Percentiles rank a stretch among this genome's conserved stretches.
Evolutionary conservation across 2,113 vertebrate species (phyloP).

Genomic region (Nycticorax nycticorax): DNA sequence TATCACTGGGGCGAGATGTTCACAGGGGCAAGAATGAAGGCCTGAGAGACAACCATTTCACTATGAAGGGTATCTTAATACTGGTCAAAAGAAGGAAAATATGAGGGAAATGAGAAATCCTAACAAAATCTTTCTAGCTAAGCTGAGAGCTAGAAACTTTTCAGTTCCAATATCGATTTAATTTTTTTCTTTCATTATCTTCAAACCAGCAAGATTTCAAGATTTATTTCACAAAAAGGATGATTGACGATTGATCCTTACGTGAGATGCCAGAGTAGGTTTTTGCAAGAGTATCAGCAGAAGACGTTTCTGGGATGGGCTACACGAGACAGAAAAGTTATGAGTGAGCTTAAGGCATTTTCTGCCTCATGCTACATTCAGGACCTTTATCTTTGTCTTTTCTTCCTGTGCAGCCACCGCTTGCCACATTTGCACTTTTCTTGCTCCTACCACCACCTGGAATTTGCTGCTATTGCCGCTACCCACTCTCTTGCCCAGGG

Average conservation of each 20-base stretch:
- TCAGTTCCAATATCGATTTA: not conserved
- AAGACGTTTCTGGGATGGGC: not conserved
- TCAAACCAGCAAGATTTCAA: not conserved
- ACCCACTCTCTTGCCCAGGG: not conserved
- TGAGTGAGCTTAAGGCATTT: not conserved
- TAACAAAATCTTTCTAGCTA: not conserved
- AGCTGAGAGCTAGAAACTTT: not conserved
- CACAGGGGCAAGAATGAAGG: not conserved
- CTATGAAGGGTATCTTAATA: not conserved
- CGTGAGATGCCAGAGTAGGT: not conserved
- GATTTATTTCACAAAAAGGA: not conserved
- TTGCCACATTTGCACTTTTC: not conserved
- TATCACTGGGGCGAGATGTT: not conserved
- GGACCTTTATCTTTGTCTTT: not conserved
- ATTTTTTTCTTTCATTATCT: not conserved
- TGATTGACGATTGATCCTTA: not conserved
- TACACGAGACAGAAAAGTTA: not conserved
- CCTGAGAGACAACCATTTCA: fast-evolving
- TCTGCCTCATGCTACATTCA: not conserved
- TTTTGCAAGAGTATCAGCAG: not conserved
- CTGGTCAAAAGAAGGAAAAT: not conserved
- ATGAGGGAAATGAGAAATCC: not conserved
- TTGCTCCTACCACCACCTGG: not conserved
- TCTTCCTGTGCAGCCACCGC: not conserved
- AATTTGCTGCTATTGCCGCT: not conserved